These are phyloP conservation scores for Lota lota DNA, from an alignment of 2,113 vertebrate genomes.

Conservation along the genomic window DNA sequence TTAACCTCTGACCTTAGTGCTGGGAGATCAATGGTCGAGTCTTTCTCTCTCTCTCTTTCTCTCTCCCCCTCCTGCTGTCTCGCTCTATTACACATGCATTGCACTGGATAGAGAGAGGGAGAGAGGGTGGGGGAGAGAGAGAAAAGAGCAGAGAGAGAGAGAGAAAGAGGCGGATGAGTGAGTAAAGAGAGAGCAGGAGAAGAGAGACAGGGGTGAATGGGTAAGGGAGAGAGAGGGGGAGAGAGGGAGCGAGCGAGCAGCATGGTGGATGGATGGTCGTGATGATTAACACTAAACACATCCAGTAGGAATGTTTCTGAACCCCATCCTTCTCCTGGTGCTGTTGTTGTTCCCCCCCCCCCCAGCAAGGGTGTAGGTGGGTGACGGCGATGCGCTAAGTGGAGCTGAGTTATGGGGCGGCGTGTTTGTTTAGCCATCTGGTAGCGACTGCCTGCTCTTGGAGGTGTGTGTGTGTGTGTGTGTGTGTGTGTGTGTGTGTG, in stretches of 20 bases:
- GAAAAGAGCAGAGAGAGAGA: neutral
- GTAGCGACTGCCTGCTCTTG: slow-evolving; percentile 70
- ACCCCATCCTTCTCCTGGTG: slow-evolving; percentile 49
- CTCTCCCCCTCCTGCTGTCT: no score
- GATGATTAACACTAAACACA: slow-evolving; percentile 77
- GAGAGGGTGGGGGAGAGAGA: neutral
- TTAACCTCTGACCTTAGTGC: slow-evolving; percentile 70
- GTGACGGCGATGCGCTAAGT: slow-evolving; percentile 78
- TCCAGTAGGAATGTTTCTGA: slow-evolving; percentile 57
- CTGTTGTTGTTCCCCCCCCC: slow-evolving; percentile 27
- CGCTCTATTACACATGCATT: no score
- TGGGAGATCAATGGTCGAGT: slow-evolving; percentile 19
- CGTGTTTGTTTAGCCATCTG: slow-evolving; percentile 83
- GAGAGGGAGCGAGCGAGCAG: slow-evolving; percentile 30
- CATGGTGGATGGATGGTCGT: slow-evolving; percentile 65
- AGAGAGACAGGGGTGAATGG: neutral
- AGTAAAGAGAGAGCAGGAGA: neutral
- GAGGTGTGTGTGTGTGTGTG: neutral
- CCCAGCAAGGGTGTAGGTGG: slow-evolving; percentile 10
- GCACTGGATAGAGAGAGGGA: neutral
- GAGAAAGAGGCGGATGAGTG: neutral
- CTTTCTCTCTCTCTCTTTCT: no score
- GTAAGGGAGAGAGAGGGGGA: neutral
- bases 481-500: neutral
- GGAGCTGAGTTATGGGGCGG: slow-evolving; percentile 80